Evolutionary conservation across 2,113 vertebrate genomes (phyloP).

Genomic region (Ia io): DNA sequence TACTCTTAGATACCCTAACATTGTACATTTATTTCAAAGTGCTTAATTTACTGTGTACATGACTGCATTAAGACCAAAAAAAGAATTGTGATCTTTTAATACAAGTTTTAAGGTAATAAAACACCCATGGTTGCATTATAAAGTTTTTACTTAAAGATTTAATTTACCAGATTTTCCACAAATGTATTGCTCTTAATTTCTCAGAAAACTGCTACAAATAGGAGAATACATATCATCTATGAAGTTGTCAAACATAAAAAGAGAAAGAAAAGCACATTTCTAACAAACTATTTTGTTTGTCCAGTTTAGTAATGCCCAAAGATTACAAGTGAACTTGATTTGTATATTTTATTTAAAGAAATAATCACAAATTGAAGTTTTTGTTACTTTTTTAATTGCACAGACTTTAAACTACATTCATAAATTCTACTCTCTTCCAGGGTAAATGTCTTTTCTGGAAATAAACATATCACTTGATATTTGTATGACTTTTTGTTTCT

Average conservation of each 20-base stretch:
- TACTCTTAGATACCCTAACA: slow-evolving; percentile 15
- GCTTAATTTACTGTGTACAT: neutral
- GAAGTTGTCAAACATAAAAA: slow-evolving; percentile 41
- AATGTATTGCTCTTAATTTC: slow-evolving; percentile 26
- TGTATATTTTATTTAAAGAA: slow-evolving; percentile 52
- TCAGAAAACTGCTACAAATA: neutral
- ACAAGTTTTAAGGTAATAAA: neutral
- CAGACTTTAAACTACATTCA: slow-evolving; percentile 40
- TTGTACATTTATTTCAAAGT: slow-evolving; percentile 13
- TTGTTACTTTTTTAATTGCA: slow-evolving; percentile 55
- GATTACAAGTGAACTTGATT: slow-evolving; percentile 32
- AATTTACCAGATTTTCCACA: slow-evolving; percentile 28
- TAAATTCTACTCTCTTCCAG: slow-evolving; percentile 51
- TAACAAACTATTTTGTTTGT: slow-evolving; percentile 44
- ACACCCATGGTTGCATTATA: neutral
- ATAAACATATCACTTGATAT: slow-evolving; percentile 54
- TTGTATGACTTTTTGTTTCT: slow-evolving; percentile 56
- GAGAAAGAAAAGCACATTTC: slow-evolving; percentile 59
- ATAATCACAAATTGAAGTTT: slow-evolving; percentile 31
- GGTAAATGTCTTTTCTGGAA: slow-evolving; percentile 60
- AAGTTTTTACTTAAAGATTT: slow-evolving; percentile 23
- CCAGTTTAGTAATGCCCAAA: slow-evolving; percentile 15
- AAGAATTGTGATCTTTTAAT: neutral
- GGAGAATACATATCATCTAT: slow-evolving; percentile 34
- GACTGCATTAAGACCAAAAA: neutral